phyloP scores from a whole-genome alignment of 2,797 vertebrate species.

The Ibycter americanus region DNA sequence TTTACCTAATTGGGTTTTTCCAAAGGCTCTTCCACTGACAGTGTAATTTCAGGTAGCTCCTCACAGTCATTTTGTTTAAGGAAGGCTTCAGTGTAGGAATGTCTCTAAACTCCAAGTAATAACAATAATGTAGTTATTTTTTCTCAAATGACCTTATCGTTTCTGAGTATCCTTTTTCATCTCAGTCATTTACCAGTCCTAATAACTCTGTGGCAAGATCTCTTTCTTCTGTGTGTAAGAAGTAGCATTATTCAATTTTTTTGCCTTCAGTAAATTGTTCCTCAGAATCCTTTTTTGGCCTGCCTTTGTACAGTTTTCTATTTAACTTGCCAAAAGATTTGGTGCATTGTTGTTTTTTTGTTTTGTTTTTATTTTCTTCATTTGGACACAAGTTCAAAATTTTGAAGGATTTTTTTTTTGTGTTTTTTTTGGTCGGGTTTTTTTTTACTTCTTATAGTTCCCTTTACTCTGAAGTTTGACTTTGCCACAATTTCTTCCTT shows the following conservation, averaged over 20 bases:
- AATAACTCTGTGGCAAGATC: neutral
- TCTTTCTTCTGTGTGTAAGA: neutral
- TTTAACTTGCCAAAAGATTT: neutral
- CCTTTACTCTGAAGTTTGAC: neutral
- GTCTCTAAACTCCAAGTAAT: neutral
- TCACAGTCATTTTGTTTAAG: neutral
- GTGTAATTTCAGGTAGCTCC: neutral
- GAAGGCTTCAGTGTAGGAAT: neutral
- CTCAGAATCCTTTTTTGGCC: neutral
- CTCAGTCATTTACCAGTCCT: neutral
- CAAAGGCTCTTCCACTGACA: neutral
- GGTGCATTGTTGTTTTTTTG: neutral
- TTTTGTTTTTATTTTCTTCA: neutral
- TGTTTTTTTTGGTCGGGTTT: rapidly evolving
- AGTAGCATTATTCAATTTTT: neutral
- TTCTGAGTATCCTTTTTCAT: neutral
- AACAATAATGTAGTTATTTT: neutral
- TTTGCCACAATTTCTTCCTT: neutral
- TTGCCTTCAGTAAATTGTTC: neutral
- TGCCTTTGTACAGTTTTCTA: neutral
- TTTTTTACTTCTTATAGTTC: neutral
- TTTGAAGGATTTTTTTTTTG: neutral
- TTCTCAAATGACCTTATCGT: neutral
- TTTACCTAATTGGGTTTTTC: neutral
- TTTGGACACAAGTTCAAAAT: neutral